These are phyloP conservation scores for Aratinga solstitialis DNA, from an alignment of 2,797 vertebrate genomes.

Conservation along the genomic window DNA sequence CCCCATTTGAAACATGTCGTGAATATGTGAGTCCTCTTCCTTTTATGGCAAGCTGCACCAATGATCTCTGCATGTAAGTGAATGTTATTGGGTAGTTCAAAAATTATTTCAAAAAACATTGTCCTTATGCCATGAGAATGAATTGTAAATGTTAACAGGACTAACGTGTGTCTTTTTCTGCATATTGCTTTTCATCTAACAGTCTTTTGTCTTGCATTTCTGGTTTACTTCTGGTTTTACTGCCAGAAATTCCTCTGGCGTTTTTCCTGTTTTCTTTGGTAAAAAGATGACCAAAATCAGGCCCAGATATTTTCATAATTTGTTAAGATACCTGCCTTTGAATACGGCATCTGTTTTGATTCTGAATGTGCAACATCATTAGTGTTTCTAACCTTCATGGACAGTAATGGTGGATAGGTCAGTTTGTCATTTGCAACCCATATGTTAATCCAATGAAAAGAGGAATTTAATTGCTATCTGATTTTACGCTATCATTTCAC, in stretches of 20 bases:
- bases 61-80: conserved; percentile 94
- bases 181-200: background rate
- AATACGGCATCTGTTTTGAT: background rate
- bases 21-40: conserved; percentile 91
- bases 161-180: background rate
- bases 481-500: background rate
- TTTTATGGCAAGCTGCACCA: conserved; percentile 93
- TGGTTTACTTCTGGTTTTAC: background rate
- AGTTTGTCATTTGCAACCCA: background rate
- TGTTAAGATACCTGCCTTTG: background rate
- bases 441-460: background rate
- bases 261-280: background rate
- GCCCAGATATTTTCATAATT: background rate
- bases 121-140: background rate
- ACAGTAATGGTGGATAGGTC: background rate
- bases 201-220: background rate
- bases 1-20: conserved; percentile 89
- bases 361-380: background rate
- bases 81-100: background rate
- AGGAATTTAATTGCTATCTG: background rate
- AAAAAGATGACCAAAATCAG: background rate
- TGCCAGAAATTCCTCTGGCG: background rate
- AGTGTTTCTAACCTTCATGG: background rate
- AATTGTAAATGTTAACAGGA: background rate
- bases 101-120: background rate